Evolutionary conservation across 2,113 vertebrate genomes (phyloP).

Genomic region (Oostethus manadensis): DNA sequence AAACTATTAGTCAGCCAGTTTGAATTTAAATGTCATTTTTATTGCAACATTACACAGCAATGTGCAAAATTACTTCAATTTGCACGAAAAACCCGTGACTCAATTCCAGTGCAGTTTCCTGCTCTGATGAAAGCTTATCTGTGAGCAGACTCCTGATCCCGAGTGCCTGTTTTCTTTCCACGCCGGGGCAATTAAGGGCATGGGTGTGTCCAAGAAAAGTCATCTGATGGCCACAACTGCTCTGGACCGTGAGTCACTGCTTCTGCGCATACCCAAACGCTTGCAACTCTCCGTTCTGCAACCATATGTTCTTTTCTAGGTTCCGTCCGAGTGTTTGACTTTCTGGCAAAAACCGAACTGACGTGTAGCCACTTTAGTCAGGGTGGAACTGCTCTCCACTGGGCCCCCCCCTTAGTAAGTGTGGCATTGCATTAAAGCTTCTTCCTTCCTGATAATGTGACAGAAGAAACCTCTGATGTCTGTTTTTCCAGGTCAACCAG

Average conservation of each 20-base stretch:
- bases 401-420: conserved; percentile 79
- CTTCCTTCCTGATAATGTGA: background rate
- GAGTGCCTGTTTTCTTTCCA: conserved; percentile 85
- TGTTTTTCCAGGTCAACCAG: conserved; percentile 69
- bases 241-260: conserved; percentile 76
- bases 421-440: too few species aligned
- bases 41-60: too few species aligned
- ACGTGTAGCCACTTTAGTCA: conserved; percentile 76
- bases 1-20: background rate
- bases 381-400: conserved; percentile 82
- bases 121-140: background rate
- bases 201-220: conserved; percentile 77
- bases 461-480: conserved; percentile 1
- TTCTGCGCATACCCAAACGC: background rate
- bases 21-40: too few species aligned
- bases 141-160: conserved; percentile 78
- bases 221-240: conserved; percentile 86
- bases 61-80: background rate
- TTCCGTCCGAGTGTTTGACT: conserved; percentile 84
- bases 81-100: background rate
- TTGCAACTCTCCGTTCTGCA: background rate
- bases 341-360: conserved; percentile 75
- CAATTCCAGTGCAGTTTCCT: conserved; percentile 15
- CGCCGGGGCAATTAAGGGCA: conserved; percentile 74
- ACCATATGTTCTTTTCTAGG: conserved; percentile 60